phyloP scores from a whole-genome alignment of 2,113 vertebrate genomes.

The Piprites chloris region DNA sequence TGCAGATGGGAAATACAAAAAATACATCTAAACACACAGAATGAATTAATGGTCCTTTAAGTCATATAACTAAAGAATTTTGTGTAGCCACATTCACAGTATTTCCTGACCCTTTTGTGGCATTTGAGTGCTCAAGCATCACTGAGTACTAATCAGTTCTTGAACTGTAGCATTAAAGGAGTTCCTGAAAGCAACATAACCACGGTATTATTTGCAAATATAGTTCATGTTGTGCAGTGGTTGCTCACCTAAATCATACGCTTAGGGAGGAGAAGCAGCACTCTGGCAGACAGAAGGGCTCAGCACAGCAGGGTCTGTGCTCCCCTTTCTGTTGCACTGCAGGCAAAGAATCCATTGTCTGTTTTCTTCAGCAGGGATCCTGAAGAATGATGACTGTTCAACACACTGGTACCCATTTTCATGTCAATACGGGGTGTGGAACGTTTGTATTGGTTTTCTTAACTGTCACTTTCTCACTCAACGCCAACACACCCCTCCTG shows the following conservation, averaged over 20 bases:
- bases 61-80: background rate
- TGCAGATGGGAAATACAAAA: background rate
- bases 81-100: background rate
- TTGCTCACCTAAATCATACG: background rate
- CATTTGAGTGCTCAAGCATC: accelerated
- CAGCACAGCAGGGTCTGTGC: background rate
- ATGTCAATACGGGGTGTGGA: background rate
- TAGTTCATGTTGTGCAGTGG: accelerated
- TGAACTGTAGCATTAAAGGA: background rate
- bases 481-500: background rate
- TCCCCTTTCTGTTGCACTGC: background rate
- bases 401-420: background rate
- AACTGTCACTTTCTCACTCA: background rate
- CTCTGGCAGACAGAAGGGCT: background rate
- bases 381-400: background rate
- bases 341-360: background rate
- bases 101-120: background rate
- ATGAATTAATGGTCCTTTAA: background rate
- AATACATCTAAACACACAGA: background rate
- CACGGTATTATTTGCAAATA: background rate
- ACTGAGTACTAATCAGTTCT: background rate
- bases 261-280: background rate
- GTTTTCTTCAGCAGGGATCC: background rate
- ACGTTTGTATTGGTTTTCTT: background rate
- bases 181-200: background rate